phyloP scores from a whole-genome alignment of 1,140 invertebrate species.

The Pogonus chalceus region DNA sequence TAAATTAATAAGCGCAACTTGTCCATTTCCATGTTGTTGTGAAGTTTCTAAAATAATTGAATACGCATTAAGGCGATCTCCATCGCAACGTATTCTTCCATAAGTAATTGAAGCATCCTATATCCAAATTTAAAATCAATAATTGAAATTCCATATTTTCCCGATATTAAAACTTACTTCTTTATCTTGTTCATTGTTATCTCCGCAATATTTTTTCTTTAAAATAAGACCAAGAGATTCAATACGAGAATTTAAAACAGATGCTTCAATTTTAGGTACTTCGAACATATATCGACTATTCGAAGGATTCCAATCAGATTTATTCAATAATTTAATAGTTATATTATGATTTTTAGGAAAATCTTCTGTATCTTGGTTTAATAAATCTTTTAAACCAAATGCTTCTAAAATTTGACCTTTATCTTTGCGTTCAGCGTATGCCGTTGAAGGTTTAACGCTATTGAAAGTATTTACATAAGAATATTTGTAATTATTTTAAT shows the following conservation, averaged over 20 bases:
- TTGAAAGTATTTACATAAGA: background rate
- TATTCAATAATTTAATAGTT: slow-evolving; percentile 10
- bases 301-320: slow-evolving; percentile 13
- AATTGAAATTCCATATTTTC: slow-evolving; percentile 9
- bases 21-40: slow-evolving; percentile 38
- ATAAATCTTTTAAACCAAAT: slow-evolving; percentile 13
- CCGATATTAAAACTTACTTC: slow-evolving; percentile 29
- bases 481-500: slow-evolving; percentile 6
- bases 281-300: slow-evolving; percentile 24
- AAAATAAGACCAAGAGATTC: slow-evolving; percentile 18
- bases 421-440: slow-evolving; percentile 20
- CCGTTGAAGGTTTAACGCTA: slow-evolving; percentile 10
- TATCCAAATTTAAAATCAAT: slow-evolving; percentile 12
- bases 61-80: slow-evolving; percentile 53
- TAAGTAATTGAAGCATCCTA: slow-evolving; percentile 43
- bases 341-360: slow-evolving; percentile 14
- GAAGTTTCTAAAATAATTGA: slow-evolving; percentile 61
- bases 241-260: slow-evolving; percentile 16
- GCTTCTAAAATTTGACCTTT: slow-evolving; percentile 15
- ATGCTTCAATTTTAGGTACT: slow-evolving; percentile 16
- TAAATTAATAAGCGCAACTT: slow-evolving; percentile 46
- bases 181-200: slow-evolving; percentile 3
- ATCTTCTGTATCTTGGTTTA: background rate
- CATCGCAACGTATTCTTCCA: slow-evolving; percentile 66
- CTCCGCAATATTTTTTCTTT: slow-evolving; percentile 16